phyloP scores from a whole-genome alignment of 2,888 invertebrate species.

The Brassicogethes aeneus region DNA sequence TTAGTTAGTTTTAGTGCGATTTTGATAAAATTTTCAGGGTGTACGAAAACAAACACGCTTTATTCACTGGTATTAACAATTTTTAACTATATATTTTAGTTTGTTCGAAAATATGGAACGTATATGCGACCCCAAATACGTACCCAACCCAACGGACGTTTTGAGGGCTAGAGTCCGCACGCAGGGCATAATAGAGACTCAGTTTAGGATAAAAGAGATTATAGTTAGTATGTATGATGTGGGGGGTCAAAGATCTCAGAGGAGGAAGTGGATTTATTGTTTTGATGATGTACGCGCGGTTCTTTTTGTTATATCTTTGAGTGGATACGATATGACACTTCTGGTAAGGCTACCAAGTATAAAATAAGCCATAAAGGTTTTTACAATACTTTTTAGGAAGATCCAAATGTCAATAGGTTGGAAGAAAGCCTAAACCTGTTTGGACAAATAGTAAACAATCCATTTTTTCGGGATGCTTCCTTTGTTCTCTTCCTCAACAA shows the following conservation, averaged over 20 bases:
- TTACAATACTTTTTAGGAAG: conserved; percentile 41
- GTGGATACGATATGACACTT: conserved; percentile 58
- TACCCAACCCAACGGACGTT: conserved; percentile 55
- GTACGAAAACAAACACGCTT: no score
- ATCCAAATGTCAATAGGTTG: conserved; percentile 51
- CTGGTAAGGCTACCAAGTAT: no score
- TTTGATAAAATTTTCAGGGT: no score
- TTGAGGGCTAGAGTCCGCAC: conserved; percentile 53
- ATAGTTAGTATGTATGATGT: conserved; percentile 56
- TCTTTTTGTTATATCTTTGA: conserved; percentile 54
- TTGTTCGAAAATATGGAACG: conserved; percentile 60
- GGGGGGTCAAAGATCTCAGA: conserved; percentile 55
- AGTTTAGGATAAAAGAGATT: conserved; percentile 52
- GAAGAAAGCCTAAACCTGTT: conserved; percentile 56
- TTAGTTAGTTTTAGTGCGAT: no score
- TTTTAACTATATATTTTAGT: conserved; percentile 44
- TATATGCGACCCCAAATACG: conserved; percentile 52
- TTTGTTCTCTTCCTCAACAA: conserved; percentile 58
- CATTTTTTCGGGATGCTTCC: conserved; percentile 52
- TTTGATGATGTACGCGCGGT: conserved; percentile 57
- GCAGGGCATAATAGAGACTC: conserved; percentile 58
- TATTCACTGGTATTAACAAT: no score
- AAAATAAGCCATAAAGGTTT: no score
- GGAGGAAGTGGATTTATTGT: conserved; percentile 59
- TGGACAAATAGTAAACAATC: conserved; percentile 55